Percentiles rank a stretch among this genome's conserved stretches.
These are phyloP conservation scores for Tetropium fuscum DNA, from an alignment of 2,888 invertebrate species.

Conservation along the genomic window DNA sequence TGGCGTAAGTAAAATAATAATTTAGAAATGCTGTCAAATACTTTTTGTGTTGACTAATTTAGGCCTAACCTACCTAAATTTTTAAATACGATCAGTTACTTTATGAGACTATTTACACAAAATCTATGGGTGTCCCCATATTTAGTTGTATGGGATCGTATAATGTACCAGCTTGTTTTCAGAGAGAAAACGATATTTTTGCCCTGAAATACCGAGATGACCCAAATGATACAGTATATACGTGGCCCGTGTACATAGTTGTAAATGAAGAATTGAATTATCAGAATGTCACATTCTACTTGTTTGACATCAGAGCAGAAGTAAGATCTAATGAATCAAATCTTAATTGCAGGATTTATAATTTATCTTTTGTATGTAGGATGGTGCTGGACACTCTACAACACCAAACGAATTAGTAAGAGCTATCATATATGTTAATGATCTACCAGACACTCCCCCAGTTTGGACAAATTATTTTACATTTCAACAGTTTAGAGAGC, in stretches of 20 bases:
- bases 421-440: constrained; percentile 70
- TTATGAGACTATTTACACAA: no score
- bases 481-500: constrained; percentile 71
- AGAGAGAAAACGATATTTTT: constrained; percentile 41
- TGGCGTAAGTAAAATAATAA: constrained; percentile 28
- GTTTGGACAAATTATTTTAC: constrained; percentile 72
- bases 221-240: constrained; percentile 30
- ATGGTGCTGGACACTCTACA: constrained; percentile 65
- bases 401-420: constrained; percentile 64
- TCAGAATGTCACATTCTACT: constrained; percentile 68
- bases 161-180: no score
- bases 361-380: constrained; percentile 37
- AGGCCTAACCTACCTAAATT: no score
- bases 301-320: constrained; percentile 69
- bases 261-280: constrained; percentile 55
- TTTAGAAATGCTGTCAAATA: no score
- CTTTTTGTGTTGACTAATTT: no score
- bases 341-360: neutral
- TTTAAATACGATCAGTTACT: no score
- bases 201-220: constrained; percentile 35
- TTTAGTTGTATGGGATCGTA: no score
- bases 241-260: constrained; percentile 46
- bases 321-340: constrained; percentile 58
- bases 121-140: no score
- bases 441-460: constrained; percentile 71